Base-by-base conservation (phyloP, 2,113 vertebrate genomes). In the Ifrita kowaldi region DNA sequence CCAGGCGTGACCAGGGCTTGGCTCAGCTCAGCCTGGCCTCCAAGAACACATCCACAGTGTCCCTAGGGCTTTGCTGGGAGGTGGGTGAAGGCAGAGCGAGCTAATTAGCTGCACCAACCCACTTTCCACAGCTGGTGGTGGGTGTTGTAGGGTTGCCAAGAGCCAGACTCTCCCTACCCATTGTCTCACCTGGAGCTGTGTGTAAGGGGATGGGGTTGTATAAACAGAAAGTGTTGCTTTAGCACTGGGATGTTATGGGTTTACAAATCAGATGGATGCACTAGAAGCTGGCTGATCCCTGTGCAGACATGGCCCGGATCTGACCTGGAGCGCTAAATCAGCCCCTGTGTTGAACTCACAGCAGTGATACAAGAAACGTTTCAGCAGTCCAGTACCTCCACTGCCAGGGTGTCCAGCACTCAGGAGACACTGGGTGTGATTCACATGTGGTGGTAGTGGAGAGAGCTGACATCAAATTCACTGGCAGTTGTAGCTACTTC, bases 221-320 rank as follows among this genome's bases (percentile, higher is more conserved):
- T 8, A 41, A 83, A 69, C 20, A 82, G 56, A 28, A 87, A 39
- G 30, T 6, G 30, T 50, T 92, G 56, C 62, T 81, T 63, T 70
- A 79, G 65, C 49, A 17, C 41, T 71, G 56, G 49, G 49, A 2
- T 87, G 1, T 41, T 56, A 17, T 3, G 62, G 65, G 47, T 65
- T 80, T 89, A 21, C 44, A 65, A 86, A 79, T 37, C 77, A 39
- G 75, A 89, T 1, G 32, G 84, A 93, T 93, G 92, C 88, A 96
- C 96, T 53, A 91, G 92, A 89, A 94, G 92, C 84, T 95, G 94
- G 91, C 82, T 96, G 86, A 74, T 95, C 88, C 87, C 82, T 93
- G 52, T 64, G 39, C 67, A 96, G 84, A 68, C 41, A 7, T 73
- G 75, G 78, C 70, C 56, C 77, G 68, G 56, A 92, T 81, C 60